These are phyloP conservation scores for Epicauta chinensis DNA, from an alignment of 1,140 invertebrate genomes.

Conservation along the genomic window DNA sequence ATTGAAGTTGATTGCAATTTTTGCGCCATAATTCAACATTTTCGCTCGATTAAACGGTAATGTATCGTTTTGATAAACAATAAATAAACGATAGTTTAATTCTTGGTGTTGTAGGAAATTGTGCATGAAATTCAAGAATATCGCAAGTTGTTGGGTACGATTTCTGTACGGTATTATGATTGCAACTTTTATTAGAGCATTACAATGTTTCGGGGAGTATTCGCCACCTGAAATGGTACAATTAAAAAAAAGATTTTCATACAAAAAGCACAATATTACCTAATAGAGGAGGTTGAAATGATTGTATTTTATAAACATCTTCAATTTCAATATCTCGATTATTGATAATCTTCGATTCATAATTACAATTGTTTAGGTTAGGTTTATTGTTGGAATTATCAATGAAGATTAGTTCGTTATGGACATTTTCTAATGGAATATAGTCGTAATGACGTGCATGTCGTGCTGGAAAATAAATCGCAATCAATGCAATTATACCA, in stretches of 20 bases:
- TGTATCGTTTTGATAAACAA: constrained; percentile 78
- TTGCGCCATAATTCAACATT: constrained; percentile 87
- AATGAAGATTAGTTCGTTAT: constrained; percentile 21
- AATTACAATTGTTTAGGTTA: constrained; percentile 30
- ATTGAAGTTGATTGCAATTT: constrained; percentile 62
- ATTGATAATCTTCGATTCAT: constrained; percentile 28
- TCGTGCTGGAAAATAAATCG: constrained; percentile 33
- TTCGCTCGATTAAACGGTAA: constrained; percentile 88
- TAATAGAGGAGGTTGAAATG: constrained; percentile 4
- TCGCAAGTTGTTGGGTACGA: constrained; percentile 67
- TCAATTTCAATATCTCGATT: constrained; percentile 23
- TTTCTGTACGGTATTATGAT: constrained; percentile 87
- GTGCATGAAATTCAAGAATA: constrained; percentile 85
- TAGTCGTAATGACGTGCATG: constrained; percentile 35
- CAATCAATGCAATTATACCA: constrained; percentile 20
- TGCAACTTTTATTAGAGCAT: constrained; percentile 70
- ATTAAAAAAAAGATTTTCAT: not conserved
- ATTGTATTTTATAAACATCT: constrained; percentile 17
- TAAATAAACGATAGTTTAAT: constrained; percentile 74
- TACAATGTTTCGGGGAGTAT: constrained; percentile 67
- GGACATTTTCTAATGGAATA: constrained; percentile 23
- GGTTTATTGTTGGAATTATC: constrained; percentile 1
- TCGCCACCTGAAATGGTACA: constrained; percentile 55
- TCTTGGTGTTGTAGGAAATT: constrained; percentile 81
- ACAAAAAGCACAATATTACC: not conserved